Conservation (phyloP, 2,113 vertebrate genomes). For the Oryzias melastigma region DNA sequence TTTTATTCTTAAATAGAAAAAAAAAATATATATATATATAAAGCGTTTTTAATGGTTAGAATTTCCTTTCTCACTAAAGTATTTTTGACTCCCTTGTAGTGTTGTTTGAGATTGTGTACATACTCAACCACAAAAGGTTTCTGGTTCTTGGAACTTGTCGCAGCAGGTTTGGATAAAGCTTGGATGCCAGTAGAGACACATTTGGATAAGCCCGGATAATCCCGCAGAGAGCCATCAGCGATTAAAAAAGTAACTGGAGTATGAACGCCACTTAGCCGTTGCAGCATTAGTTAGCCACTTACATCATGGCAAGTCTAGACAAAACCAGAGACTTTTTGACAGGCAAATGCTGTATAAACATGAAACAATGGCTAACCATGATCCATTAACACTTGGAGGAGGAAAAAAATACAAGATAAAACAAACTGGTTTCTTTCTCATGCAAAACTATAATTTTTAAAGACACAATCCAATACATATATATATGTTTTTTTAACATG, state of each 20-base stretch:
- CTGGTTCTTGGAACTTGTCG: slow-evolving; percentile 40
- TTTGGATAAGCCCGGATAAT: slow-evolving; percentile 46
- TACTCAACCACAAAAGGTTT: not conserved
- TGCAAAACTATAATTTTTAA: slow-evolving; percentile 40
- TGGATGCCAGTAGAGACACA: slow-evolving; percentile 38
- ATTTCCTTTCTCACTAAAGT: too few relatives aligned
- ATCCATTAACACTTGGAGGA: slow-evolving; percentile 29
- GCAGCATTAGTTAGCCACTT: slow-evolving; percentile 14
- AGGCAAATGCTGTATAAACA: slow-evolving; percentile 15
- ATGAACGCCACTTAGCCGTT: slow-evolving; percentile 27
- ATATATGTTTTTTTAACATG: too few relatives aligned
- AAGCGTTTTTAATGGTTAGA: too few relatives aligned
- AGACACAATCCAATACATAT: too few relatives aligned
- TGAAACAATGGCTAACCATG: slow-evolving; percentile 24
- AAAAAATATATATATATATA: too few relatives aligned
- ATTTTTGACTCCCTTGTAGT: too few relatives aligned
- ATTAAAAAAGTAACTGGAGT: slow-evolving; percentile 38
- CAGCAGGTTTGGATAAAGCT: slow-evolving; percentile 44
- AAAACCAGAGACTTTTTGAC: slow-evolving; percentile 9
- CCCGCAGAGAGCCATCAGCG: slow-evolving; percentile 22
- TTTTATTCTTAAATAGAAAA: too few relatives aligned
- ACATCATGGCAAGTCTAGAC: slow-evolving; percentile 28
- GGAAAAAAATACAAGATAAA: slow-evolving; percentile 26
- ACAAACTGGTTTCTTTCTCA: slow-evolving; percentile 32
- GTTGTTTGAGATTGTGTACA: not conserved